Evolutionary conservation across 1,140 invertebrate genomes (phyloP), one percentile per base, ranked within the genome.

Genomic region (Sesamia nonagrioides): DNA sequence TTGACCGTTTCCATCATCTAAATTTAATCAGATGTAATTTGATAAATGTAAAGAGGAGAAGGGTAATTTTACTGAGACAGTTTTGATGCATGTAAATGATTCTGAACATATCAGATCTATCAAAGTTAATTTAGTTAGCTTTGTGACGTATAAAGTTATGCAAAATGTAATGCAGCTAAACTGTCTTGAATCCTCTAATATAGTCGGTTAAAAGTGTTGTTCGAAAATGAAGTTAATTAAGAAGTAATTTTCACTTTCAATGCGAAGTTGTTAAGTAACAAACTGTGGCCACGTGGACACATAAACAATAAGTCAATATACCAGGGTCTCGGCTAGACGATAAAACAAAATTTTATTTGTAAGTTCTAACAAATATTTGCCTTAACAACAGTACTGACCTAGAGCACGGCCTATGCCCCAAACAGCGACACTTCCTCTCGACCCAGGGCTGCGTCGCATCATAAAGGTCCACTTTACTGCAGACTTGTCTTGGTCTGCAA

Each of bases 381-480:
- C 17, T 6, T 48, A 1, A 6, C 17, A 37, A 52, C 69, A 40
- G 33, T 80, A 68, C 77, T 86, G 74, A 95, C 95, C 91, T 94
- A 33, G 97, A 97, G 89, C 97, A 98, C 15, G 95, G 91, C 79
- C 95, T 95, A 56, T 96, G 96, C 35, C 96, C 95, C 45, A 97
- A 96, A 94, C 98, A 99, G 42, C 97, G 96, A 88, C 98, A 98
- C 88, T 98, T 98, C 84, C 97, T 96, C 93, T 98, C 98, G 15
- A 98, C 96, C 98, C 98, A 98, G 0, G 98, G 98, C 33, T 96
- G 95, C 8, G 91, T 85, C 48, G 95, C 95, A 74, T 97, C 97
- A 90, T 98, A 98, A 33, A 98, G 95, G 95, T 98, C 98, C 52
- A 98, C 97, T 93, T 98, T 98, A 85, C 97, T 98, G 95, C 98